phyloP scores from a whole-genome alignment of 1,140 invertebrate species.

The Heliconius hermathena region DNA sequence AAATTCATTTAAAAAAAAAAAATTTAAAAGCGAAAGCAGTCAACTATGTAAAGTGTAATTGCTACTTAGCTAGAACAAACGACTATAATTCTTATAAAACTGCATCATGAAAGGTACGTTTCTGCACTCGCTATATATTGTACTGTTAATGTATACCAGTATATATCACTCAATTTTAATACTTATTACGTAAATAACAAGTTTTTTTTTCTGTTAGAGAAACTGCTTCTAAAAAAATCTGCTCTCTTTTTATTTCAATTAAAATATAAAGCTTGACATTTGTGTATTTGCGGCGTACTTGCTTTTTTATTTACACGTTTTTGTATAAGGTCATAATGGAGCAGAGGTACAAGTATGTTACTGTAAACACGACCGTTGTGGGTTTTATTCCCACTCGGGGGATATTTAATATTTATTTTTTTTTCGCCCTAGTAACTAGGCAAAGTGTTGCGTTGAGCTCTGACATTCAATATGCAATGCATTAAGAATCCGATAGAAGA shows the following conservation, averaged over 20 bases:
- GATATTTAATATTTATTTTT: too few relatives aligned
- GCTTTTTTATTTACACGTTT: background rate
- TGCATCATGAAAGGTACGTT: background rate
- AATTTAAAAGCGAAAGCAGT: conserved; percentile 27
- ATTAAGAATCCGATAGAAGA: too few relatives aligned
- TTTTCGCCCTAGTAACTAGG: too few relatives aligned
- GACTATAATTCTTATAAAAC: background rate
- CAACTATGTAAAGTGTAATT: conserved; percentile 32
- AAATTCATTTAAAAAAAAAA: background rate
- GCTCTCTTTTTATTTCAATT: background rate
- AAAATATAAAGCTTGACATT: background rate
- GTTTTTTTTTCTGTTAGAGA: background rate
- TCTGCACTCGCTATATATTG: background rate
- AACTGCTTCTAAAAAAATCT: background rate
- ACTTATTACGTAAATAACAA: background rate
- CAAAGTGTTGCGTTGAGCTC: too few relatives aligned
- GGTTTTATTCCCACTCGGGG: too few relatives aligned
- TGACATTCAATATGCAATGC: too few relatives aligned
- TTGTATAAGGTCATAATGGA: too few relatives aligned
- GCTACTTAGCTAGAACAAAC: background rate
- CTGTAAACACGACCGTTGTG: too few relatives aligned
- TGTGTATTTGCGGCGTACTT: background rate
- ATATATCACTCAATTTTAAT: background rate
- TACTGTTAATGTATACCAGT: background rate
- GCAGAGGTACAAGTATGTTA: too few relatives aligned